Percentiles rank a stretch among this genome's conserved stretches.
These are phyloP conservation scores for Villa cingulata DNA, from an alignment of 2,888 invertebrate species.

Conservation along the genomic window DNA sequence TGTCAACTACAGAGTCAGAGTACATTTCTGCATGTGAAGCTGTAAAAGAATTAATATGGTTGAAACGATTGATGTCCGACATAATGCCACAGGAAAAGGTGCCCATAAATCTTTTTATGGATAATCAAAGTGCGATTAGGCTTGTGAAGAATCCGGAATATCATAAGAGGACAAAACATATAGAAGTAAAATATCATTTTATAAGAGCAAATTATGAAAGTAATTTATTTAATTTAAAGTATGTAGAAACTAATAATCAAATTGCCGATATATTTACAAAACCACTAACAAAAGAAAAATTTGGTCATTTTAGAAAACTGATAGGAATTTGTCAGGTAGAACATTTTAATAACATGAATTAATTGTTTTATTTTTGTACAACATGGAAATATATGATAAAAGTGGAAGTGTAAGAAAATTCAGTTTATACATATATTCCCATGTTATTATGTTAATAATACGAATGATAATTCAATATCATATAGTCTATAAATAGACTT, in stretches of 20 bases:
- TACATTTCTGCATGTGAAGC: slow-evolving; percentile 15
- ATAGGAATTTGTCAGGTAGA: no score
- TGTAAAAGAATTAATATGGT: slow-evolving; percentile 20
- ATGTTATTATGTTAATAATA: no score
- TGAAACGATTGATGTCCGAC: slow-evolving; percentile 12
- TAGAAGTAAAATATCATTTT: slow-evolving; percentile 1
- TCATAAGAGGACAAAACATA: slow-evolving; percentile 18
- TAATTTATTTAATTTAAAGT: neutral
- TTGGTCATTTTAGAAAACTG: neutral
- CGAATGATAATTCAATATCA: no score
- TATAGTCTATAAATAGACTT: no score
- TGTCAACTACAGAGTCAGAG: slow-evolving; percentile 1
- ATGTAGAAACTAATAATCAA: no score
- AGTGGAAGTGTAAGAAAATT: no score
- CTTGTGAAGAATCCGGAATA: slow-evolving; percentile 16
- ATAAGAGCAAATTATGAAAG: neutral
- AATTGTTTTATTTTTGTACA: no score
- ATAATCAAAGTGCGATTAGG: slow-evolving; percentile 17
- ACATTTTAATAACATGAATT: no score
- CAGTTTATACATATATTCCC: no score
- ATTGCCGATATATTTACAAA: neutral
- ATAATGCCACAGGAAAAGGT: slow-evolving; percentile 9
- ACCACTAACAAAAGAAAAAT: neutral
- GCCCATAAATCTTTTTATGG: slow-evolving; percentile 14
- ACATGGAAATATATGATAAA: no score